A percentile compares a stretch with the other conserved stretches of the same genome.
Evolutionary conservation across 2,888 invertebrate species (phyloP).

Genomic region (Cerastoderma edule): DNA sequence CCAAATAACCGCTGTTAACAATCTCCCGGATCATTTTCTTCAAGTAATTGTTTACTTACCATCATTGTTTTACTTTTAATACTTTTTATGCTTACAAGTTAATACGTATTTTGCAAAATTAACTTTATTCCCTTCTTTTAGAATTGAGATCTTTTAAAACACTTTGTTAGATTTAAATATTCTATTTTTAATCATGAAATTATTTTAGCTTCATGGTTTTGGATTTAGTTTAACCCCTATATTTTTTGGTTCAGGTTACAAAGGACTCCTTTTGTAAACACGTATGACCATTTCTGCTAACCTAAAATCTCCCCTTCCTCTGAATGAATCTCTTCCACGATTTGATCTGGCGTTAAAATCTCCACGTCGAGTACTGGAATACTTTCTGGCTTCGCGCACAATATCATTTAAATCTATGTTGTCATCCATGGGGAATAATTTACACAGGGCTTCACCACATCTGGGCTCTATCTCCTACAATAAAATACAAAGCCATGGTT

Average conservation of each 20-base stretch:
- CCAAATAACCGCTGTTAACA: no score
- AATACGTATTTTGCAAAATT: no score
- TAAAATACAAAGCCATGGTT: neutral
- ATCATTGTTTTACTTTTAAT: no score
- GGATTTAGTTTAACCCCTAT: slow-evolving; percentile 4
- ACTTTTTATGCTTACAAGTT: no score
- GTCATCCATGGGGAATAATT: slow-evolving; percentile 94
- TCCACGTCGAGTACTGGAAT: slow-evolving; percentile 58
- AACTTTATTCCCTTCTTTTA: no score
- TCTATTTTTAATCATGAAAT: slow-evolving; percentile 26
- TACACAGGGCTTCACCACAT: slow-evolving; percentile 96
- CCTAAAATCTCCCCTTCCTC: slow-evolving; percentile 72
- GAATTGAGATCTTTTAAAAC: no score
- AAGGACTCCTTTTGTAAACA: slow-evolving; percentile 29
- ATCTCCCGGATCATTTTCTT: no score
- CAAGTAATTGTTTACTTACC: no score
- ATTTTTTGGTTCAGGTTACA: slow-evolving; percentile 30
- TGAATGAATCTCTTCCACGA: slow-evolving; percentile 60
- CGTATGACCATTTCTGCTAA: slow-evolving; percentile 59
- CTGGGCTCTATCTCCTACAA: slow-evolving; percentile 97
- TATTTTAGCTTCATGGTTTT: slow-evolving; percentile 30
- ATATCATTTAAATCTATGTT: slow-evolving; percentile 81
- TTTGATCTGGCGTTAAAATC: slow-evolving; percentile 54
- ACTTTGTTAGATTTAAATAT: no score
- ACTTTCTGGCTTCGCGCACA: slow-evolving; percentile 79